These are phyloP conservation scores for Riparia riparia DNA, from an alignment of 2,113 vertebrate genomes.

Conservation along the genomic window DNA sequence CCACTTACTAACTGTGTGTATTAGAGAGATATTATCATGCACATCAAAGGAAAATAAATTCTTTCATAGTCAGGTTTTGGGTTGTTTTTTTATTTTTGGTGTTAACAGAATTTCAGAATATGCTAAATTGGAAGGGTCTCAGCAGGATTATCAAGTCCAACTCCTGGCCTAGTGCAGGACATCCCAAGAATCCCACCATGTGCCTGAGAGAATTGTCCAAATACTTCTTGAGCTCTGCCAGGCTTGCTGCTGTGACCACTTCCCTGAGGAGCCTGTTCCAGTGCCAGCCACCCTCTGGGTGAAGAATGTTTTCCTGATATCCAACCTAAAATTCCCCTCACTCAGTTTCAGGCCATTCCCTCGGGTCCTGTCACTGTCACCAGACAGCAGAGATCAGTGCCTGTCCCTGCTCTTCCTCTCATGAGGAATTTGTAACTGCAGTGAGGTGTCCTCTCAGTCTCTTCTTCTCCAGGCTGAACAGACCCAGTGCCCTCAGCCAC, in stretches of 20 bases:
- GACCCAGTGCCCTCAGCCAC: neutral
- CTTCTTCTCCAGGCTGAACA: neutral
- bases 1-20: neutral
- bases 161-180: accelerated
- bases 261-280: neutral
- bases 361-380: accelerated
- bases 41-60: neutral
- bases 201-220: neutral
- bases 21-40: neutral
- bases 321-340: neutral
- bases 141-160: neutral
- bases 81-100: neutral
- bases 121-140: neutral
- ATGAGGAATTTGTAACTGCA: no score
- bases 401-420: no score
- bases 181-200: neutral
- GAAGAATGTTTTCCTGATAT: no score
- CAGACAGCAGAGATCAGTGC: neutral
- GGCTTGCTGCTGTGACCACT: neutral
- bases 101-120: neutral
- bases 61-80: neutral
- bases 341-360: accelerated
- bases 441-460: neutral
- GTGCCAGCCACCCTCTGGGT: accelerated
- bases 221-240: accelerated